Conservation (phyloP, 2,113 vertebrate genomes). For the Bothrops jararaca region DNA sequence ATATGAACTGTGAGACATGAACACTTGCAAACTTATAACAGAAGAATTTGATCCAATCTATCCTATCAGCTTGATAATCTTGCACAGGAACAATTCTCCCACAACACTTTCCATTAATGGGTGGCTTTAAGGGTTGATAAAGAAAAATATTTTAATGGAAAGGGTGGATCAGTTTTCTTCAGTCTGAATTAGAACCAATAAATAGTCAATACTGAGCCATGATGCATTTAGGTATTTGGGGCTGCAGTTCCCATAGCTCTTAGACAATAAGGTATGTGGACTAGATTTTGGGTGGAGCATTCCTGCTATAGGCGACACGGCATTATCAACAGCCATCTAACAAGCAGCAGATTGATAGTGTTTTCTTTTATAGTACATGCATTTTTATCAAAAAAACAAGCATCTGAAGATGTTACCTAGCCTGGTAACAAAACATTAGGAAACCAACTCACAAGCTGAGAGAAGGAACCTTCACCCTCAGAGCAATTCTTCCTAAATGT, state of each 20-base stretch:
- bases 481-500: neutral
- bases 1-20: neutral
- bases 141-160: neutral
- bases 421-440: too few species aligned
- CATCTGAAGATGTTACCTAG: too few species aligned
- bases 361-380: too few species aligned
- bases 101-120: neutral
- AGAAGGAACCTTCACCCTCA: too few species aligned
- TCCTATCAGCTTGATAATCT: neutral
- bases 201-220: neutral
- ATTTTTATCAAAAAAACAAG: neutral
- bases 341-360: neutral
- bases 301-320: neutral
- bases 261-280: neutral
- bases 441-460: too few species aligned
- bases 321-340: neutral
- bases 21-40: neutral
- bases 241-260: neutral
- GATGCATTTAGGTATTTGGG: neutral
- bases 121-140: neutral
- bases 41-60: neutral
- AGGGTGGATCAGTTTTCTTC: neutral
- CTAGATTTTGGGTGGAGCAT: neutral
- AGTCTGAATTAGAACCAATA: neutral
- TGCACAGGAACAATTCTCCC: neutral